Conservation (phyloP, 2,113 vertebrate species). For the Sinocyclocheilus grahami region DNA sequence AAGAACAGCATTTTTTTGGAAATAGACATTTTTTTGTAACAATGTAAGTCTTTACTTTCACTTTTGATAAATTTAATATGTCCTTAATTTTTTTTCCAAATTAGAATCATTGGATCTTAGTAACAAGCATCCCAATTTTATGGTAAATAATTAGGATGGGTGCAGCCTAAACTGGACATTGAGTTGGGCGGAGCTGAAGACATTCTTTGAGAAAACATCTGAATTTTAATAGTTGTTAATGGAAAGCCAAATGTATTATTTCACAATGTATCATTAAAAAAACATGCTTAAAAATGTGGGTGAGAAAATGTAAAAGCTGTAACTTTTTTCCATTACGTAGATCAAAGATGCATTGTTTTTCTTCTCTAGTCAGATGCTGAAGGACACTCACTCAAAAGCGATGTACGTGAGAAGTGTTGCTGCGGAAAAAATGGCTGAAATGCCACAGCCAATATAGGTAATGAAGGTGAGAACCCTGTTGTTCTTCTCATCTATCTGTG, state of each 20-base stretch:
- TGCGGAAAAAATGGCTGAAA: conserved; percentile 94
- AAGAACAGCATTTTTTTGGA: too few species aligned
- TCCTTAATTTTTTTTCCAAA: not conserved
- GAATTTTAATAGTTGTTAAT: not conserved
- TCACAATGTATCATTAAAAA: not conserved
- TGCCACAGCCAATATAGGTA: conserved; percentile 91
- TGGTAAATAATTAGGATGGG: not conserved
- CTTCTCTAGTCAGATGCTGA: not conserved
- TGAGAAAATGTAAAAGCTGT: not conserved
- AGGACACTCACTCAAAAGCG: conserved; percentile 90
- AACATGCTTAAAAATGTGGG: not conserved
- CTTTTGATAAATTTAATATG: not conserved
- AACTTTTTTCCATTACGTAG: not conserved
- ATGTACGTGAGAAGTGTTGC: conserved; percentile 93
- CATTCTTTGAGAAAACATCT: not conserved
- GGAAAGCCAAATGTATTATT: not conserved
- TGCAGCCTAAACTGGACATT: not conserved
- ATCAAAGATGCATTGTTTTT: not conserved
- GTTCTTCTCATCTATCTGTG: conserved; percentile 76
- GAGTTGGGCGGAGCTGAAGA: not conserved
- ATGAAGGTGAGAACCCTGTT: conserved; percentile 88
- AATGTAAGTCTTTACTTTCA: not conserved
- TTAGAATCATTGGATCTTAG: not conserved
- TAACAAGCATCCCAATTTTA: not conserved
- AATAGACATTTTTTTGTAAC: not conserved